Evolutionary conservation across 2,797 vertebrate genomes (phyloP).

Genomic region (Neosilurus hyrtlii): DNA sequence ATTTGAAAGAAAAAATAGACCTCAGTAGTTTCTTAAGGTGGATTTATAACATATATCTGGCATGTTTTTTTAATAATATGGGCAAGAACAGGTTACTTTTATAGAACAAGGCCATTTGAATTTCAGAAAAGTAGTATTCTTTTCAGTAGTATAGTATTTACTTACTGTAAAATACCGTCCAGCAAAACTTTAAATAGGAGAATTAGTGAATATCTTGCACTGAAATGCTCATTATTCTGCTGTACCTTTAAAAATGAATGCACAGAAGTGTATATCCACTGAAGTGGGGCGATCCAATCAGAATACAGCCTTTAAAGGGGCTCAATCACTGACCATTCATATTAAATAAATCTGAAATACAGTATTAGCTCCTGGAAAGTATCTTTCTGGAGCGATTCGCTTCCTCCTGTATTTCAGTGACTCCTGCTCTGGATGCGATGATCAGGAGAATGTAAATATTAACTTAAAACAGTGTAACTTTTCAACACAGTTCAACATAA

Average conservation of each 20-base stretch:
- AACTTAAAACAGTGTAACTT: no score
- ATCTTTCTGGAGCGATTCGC: no score
- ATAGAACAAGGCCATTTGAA: neutral
- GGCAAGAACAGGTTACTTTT: neutral
- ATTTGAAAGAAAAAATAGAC: neutral
- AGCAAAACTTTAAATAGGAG: neutral
- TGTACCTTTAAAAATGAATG: neutral
- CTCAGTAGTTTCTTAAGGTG: neutral
- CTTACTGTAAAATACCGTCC: neutral
- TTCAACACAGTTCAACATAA: no score
- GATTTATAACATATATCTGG: neutral
- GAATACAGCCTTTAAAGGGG: neutral
- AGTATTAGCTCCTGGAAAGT: no score
- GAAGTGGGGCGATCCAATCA: neutral
- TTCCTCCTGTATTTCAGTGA: no score
- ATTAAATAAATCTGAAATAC: no score
- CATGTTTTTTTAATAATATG: neutral
- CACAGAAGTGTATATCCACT: neutral
- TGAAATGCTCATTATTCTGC: conserved; percentile 1
- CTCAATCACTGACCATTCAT: no score
- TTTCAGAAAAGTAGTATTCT: neutral
- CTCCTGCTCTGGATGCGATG: no score
- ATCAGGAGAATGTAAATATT: no score
- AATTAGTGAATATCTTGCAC: neutral
- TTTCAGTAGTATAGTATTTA: neutral